These are phyloP conservation scores for Rhynchotus rufescens DNA, from an alignment of 2,797 vertebrate species.

Conservation along the genomic window DNA sequence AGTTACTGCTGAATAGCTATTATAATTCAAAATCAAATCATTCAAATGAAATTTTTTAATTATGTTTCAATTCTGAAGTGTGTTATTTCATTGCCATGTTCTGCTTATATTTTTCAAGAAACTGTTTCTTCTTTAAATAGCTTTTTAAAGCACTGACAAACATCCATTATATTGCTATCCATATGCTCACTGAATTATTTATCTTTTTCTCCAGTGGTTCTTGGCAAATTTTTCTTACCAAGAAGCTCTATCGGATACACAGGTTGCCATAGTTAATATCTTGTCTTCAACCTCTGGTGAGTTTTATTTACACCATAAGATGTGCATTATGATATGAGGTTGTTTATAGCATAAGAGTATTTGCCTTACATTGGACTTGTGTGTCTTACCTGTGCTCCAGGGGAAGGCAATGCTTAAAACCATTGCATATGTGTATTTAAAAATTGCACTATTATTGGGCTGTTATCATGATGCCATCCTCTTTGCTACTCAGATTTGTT, in stretches of 20 bases:
- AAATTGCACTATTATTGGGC: background rate
- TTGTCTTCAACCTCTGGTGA: conserved; percentile 96
- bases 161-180: background rate
- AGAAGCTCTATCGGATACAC: conserved; percentile 93
- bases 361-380: background rate
- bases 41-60: background rate
- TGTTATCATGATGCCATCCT: background rate
- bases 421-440: background rate
- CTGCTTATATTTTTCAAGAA: background rate
- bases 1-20: background rate
- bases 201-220: conserved; percentile 89
- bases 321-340: background rate
- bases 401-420: background rate
- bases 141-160: background rate
- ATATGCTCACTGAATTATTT: background rate
- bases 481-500: background rate
- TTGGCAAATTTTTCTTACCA: conserved; percentile 97
- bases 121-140: background rate
- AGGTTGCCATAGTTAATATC: conserved; percentile 95
- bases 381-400: background rate
- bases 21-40: background rate
- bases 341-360: background rate
- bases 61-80: background rate
- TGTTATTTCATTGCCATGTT: background rate
- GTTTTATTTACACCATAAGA: conserved; percentile 17